Percentiles rank a stretch among this genome's conserved stretches.
These are phyloP conservation scores for Platycheirus albimanus DNA, from an alignment of 2,888 invertebrate species.

Conservation along the genomic window DNA sequence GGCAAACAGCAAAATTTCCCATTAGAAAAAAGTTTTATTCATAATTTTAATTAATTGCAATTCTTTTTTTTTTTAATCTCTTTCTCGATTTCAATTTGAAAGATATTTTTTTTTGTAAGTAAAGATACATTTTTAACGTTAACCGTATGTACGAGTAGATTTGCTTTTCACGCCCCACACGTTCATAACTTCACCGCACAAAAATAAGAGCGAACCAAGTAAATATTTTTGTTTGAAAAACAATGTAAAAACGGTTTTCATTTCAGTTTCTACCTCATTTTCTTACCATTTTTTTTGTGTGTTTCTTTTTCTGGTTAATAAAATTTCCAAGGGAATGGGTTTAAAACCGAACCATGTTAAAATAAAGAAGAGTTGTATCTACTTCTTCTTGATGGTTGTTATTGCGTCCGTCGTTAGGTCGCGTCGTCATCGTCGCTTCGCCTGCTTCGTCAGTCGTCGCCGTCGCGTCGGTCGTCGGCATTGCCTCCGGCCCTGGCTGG, in stretches of 20 bases:
- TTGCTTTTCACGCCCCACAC: neutral
- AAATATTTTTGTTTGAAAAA: neutral
- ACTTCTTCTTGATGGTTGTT: neutral
- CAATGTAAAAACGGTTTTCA: neutral
- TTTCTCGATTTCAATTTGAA: neutral
- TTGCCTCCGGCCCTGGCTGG: slow-evolving; percentile 6
- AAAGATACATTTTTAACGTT: neutral
- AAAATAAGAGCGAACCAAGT: neutral
- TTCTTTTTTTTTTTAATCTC: neutral
- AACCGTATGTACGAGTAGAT: no score
- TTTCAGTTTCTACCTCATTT: neutral
- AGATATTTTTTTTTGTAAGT: neutral
- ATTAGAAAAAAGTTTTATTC: neutral
- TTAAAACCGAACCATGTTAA: neutral
- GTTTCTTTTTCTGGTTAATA: neutral
- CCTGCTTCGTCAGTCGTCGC: neutral
- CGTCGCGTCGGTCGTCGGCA: neutral
- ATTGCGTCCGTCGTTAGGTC: no score
- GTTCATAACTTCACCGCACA: neutral
- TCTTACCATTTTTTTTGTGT: neutral
- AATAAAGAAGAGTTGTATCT: neutral
- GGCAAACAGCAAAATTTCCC: neutral
- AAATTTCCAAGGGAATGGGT: neutral
- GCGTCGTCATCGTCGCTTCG: no score
- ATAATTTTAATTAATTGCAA: neutral